Evolutionary conservation across 2,888 invertebrate species (phyloP).

Genomic region (Villa cingulata): DNA sequence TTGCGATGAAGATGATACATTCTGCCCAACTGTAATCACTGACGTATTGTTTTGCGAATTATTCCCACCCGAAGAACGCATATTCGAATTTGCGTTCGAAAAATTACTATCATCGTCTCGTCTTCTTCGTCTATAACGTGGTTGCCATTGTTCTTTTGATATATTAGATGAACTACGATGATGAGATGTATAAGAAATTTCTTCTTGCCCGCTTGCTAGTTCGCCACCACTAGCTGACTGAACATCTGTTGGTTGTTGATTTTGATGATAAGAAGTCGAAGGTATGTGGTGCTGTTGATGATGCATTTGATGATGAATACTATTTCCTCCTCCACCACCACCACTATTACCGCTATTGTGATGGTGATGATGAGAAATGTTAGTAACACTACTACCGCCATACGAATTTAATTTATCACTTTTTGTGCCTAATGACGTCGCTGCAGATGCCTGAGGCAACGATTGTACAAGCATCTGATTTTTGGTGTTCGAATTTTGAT

Average conservation of each 20-base stretch:
- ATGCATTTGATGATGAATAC: conserved; percentile 17
- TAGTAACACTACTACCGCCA: conserved; percentile 26
- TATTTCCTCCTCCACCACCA: conserved; percentile 14
- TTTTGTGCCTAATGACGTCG: conserved; percentile 19
- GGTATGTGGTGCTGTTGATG: conserved; percentile 16
- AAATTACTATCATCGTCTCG: conserved; percentile 29
- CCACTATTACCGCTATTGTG: conserved; percentile 19
- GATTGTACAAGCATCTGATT: conserved; percentile 14
- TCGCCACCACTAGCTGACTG: conserved; percentile 7
- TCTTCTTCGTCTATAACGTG: conserved; percentile 36
- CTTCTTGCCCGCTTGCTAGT: conserved; percentile 14
- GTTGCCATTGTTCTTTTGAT: conserved; percentile 33
- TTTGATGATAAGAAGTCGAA: conserved; percentile 7
- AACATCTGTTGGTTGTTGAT: conserved; percentile 2
- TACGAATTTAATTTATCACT: conserved; percentile 19
- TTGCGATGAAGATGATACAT: neutral
- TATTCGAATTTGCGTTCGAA: conserved; percentile 4
- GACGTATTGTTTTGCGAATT: conserved; percentile 3
- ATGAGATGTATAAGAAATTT: conserved; percentile 3
- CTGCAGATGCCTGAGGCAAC: conserved; percentile 12
- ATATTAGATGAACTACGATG: conserved; percentile 15
- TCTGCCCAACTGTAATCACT: neutral
- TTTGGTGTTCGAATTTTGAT: conserved; percentile 12
- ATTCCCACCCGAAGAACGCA: conserved; percentile 1
- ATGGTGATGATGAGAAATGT: conserved; percentile 22